These are phyloP conservation scores for Patella pellucida DNA, from an alignment of 2,888 invertebrate species.

Conservation along the genomic window DNA sequence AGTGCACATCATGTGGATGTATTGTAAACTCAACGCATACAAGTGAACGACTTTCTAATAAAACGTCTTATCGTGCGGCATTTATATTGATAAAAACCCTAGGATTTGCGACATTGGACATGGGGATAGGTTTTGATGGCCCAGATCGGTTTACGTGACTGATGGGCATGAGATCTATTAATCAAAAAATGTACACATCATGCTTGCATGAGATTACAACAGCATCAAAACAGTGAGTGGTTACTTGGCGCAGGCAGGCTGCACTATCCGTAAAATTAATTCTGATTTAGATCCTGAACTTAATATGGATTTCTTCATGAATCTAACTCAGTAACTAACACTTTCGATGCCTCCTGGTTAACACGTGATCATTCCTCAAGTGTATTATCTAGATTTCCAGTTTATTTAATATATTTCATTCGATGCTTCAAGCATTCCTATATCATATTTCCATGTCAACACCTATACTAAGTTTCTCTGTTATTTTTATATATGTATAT, in stretches of 20 bases:
- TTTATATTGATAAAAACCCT: neutral
- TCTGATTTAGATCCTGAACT: neutral
- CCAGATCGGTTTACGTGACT: neutral
- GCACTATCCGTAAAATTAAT: neutral
- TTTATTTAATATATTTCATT: too few species aligned
- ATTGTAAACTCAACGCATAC: neutral
- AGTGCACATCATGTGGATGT: too few species aligned
- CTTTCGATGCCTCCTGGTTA: conserved; percentile 8
- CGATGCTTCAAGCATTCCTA: too few species aligned
- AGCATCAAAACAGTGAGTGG: neutral
- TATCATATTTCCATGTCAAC: too few species aligned
- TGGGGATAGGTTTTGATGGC: neutral
- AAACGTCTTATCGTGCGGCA: neutral
- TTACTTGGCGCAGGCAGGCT: neutral
- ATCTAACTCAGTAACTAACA: conserved; percentile 16
- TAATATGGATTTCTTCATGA: neutral
- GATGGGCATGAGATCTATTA: neutral
- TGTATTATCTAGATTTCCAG: too few species aligned
- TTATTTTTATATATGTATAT: too few species aligned
- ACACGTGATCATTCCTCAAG: too few species aligned
- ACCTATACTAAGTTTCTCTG: too few species aligned
- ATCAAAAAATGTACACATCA: neutral
- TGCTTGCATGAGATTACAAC: neutral
- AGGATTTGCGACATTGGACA: neutral
- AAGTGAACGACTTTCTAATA: neutral